Percentiles rank a stretch among this genome's conserved stretches.
Evolutionary conservation across 2,113 vertebrate genomes (phyloP).

Genomic region (Anhinga anhinga): DNA sequence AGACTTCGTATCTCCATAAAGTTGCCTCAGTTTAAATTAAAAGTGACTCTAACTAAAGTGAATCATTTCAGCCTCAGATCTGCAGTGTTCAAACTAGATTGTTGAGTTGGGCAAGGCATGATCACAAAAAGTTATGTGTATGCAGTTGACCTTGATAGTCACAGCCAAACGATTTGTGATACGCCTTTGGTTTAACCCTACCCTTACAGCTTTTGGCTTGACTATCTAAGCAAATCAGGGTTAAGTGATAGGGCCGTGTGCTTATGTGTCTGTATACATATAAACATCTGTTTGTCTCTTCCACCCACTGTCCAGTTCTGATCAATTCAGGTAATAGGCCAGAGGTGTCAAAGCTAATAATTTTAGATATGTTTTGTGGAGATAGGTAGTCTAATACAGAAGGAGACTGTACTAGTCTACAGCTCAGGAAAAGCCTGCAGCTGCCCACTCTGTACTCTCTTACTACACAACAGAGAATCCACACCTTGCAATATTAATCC

Average conservation of each 20-base stretch:
- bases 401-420: neutral
- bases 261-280: neutral
- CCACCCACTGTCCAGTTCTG: neutral
- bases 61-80: neutral
- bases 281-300: neutral
- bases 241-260: neutral
- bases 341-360: neutral
- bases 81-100: neutral
- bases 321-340: neutral
- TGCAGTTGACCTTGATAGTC: neutral
- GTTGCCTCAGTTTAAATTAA: neutral
- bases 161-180: neutral
- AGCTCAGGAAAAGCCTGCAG: neutral
- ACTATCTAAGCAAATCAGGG: neutral
- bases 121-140: neutral
- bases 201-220: neutral
- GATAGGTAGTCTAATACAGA: neutral
- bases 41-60: rapidly evolving
- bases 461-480: neutral
- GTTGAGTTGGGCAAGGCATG: neutral
- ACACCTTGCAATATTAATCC: neutral
- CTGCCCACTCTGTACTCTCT: neutral
- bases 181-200: neutral
- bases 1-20: neutral
- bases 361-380: neutral